A percentile compares a stretch with the other conserved stretches of the same genome.
These are phyloP conservation scores for Euschistus heros DNA, from an alignment of 1,140 invertebrate species.

Conservation along the genomic window DNA sequence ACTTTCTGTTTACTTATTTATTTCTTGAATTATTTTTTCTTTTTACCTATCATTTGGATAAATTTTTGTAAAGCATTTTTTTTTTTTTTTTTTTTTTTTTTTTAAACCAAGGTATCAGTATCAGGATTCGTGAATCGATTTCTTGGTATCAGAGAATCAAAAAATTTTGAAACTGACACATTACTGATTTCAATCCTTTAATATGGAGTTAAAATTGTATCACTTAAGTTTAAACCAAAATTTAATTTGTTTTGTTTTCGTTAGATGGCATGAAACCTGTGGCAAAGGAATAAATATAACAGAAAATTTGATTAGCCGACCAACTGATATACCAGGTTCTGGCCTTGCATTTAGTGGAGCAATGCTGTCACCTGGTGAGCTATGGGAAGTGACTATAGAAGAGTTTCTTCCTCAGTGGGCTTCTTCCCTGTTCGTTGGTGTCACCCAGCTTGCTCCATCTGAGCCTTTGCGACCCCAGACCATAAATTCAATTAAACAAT, in stretches of 20 bases:
- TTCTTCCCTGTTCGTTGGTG: conserved; percentile 63
- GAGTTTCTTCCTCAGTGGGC: conserved; percentile 45
- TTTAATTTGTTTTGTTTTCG: background rate
- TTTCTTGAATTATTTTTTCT: too few species aligned
- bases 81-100: too few species aligned
- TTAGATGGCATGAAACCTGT: conserved; percentile 21
- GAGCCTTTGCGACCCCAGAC: conserved; percentile 43
- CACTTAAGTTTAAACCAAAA: background rate
- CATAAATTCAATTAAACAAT: conserved; percentile 44
- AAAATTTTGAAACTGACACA: too few species aligned
- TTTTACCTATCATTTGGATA: too few species aligned
- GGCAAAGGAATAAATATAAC: conserved; percentile 38
- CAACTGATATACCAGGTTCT: conserved; percentile 49
- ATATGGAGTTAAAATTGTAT: background rate
- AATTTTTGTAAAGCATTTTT: too few species aligned
- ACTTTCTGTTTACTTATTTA: too few species aligned
- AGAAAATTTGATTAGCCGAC: conserved; percentile 50
- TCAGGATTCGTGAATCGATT: too few species aligned
- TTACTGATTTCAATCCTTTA: background rate
- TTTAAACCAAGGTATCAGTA: too few species aligned
- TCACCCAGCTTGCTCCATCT: conserved; percentile 51
- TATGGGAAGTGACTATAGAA: conserved; percentile 59
- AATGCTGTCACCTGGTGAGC: conserved; percentile 58
- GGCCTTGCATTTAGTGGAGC: conserved; percentile 62
- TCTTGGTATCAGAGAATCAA: too few species aligned